Conservation (phyloP, 2,888 invertebrate genomes). For the Phlogophora meticulosa region DNA sequence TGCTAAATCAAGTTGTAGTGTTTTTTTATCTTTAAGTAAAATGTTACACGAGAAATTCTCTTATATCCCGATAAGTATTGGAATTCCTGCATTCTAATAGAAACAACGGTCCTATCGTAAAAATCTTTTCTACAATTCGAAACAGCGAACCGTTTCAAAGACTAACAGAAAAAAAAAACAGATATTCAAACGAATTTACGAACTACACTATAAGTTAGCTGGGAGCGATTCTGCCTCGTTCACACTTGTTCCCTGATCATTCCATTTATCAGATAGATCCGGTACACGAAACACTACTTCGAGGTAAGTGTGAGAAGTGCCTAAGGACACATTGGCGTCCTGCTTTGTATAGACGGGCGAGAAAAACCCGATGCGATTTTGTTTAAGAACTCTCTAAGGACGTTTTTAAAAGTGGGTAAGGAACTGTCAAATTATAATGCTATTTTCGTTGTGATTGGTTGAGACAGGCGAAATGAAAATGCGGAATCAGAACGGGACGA, state of each 20-base stretch:
- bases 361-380: constrained; percentile 36
- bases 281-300: constrained; percentile 80
- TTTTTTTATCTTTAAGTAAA: constrained; percentile 23
- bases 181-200: constrained; percentile 55
- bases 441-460: constrained; percentile 6
- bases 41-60: constrained; percentile 2
- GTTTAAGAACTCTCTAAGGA: constrained; percentile 38
- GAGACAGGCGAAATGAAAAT: constrained; percentile 7
- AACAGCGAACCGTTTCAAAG: constrained; percentile 41
- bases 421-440: constrained; percentile 20
- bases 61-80: constrained; percentile 28
- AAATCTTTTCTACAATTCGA: constrained; percentile 54
- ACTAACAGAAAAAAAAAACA: constrained; percentile 38
- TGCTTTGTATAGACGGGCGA: constrained; percentile 43
- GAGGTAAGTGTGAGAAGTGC: constrained; percentile 76
- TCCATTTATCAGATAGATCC: constrained; percentile 76
- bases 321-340: constrained; percentile 70
- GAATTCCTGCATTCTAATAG: constrained; percentile 26
- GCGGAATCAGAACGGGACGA: background rate
- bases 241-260: constrained; percentile 76
- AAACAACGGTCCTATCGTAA: constrained; percentile 44
- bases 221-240: constrained; percentile 50
- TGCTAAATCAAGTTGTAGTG: background rate
- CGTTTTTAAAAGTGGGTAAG: constrained; percentile 23
- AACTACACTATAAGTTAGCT: constrained; percentile 54